These are phyloP conservation scores for Halisarca cf. caerulea DNA, from an alignment of 37 sponge, comb jelly and placozoan genomes.

Conservation along the genomic window DNA sequence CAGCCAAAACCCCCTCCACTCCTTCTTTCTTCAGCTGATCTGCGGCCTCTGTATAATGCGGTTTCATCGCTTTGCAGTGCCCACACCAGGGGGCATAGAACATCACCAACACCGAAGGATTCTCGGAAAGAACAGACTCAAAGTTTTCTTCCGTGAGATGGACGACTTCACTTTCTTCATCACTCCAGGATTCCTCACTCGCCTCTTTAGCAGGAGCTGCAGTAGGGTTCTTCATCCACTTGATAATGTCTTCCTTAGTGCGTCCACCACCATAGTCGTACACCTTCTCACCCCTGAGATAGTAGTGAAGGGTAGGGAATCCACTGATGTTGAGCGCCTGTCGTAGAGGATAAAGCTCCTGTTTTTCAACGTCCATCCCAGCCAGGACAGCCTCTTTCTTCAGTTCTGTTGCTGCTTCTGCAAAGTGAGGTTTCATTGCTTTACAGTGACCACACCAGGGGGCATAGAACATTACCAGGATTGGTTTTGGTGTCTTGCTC, in stretches of 20 bases:
- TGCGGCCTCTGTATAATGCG: constrained; percentile 79
- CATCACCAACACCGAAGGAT: constrained; percentile 92
- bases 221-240: constrained; percentile 78
- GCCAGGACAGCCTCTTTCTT: constrained; percentile 75
- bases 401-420: constrained; percentile 78
- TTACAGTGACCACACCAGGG: constrained; percentile 98
- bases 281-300: constrained; percentile 63
- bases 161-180: constrained; percentile 71
- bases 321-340: constrained; percentile 86
- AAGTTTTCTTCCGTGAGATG: constrained; percentile 82
- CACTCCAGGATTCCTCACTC: constrained; percentile 65
- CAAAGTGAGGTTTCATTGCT: constrained; percentile 86
- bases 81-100: constrained; percentile 97
- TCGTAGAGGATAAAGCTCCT: constrained; percentile 54
- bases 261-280: constrained; percentile 65
- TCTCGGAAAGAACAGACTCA: constrained; percentile 54
- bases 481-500: constrained; percentile 72
- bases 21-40: constrained; percentile 56
- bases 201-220: constrained; percentile 9
- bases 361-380: constrained; percentile 85
- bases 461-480: constrained; percentile 92
- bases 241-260: constrained; percentile 62
- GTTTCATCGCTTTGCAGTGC: constrained; percentile 95
- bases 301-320: constrained; percentile 91
- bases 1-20: constrained; percentile 72